A percentile compares a stretch with the other conserved stretches of the same genome.
These are phyloP conservation scores for Trichogramma dendrolimi DNA, from an alignment of 2,888 invertebrate genomes.

Conservation along the genomic window DNA sequence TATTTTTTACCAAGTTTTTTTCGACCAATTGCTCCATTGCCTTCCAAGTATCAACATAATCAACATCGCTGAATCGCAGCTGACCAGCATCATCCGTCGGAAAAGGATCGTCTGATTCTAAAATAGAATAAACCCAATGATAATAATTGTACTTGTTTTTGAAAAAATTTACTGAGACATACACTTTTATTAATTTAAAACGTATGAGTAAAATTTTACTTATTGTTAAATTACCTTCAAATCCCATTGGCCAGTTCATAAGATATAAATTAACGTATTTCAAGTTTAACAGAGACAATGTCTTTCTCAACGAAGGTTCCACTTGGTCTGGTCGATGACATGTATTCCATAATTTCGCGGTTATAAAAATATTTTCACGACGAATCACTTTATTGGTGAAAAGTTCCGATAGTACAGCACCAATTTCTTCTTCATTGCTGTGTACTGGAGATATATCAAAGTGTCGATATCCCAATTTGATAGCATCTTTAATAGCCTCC, in stretches of 20 bases:
- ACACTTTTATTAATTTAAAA: no score
- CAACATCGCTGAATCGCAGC: constrained; percentile 61
- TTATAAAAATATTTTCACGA: constrained; percentile 67
- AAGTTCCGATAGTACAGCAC: constrained; percentile 62
- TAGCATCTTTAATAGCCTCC: constrained; percentile 66
- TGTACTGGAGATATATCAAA: constrained; percentile 74
- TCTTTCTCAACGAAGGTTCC: constrained; percentile 62
- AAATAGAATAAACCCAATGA: constrained; percentile 82
- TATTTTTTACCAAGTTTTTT: constrained; percentile 64
- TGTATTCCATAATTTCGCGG: constrained; percentile 73
- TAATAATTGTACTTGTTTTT: no score
- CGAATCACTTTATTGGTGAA: constrained; percentile 63
- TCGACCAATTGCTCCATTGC: constrained; percentile 69
- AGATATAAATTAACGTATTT: constrained; percentile 82
- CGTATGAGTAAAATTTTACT: no score
- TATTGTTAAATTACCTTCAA: not conserved
- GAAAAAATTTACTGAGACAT: no score
- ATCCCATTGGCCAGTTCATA: constrained; percentile 80
- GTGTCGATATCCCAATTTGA: constrained; percentile 72
- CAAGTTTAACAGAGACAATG: constrained; percentile 67
- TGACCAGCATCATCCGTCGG: constrained; percentile 63
- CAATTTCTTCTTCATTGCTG: constrained; percentile 67
- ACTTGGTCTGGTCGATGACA: constrained; percentile 77
- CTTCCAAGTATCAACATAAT: constrained; percentile 71
- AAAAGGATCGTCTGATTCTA: constrained; percentile 61